Evolutionary conservation across 2,113 vertebrate species (phyloP), one percentile per base, ranked within the genome.

Genomic region (Oryzias celebensis): DNA sequence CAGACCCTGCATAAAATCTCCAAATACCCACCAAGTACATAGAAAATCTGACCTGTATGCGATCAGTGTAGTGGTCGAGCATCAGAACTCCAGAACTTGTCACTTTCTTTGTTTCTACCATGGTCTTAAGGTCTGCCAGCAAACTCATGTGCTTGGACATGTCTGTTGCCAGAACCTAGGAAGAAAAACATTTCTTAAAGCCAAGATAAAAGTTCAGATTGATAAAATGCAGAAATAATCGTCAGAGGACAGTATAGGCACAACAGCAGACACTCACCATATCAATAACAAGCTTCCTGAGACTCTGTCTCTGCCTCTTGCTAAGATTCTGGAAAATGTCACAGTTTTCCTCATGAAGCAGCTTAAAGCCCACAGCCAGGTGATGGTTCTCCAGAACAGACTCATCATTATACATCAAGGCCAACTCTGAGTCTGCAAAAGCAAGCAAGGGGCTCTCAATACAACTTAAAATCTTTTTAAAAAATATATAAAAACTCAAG

Each of bases 101-200:
- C 78, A 98, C 96, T 83, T 97, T 98, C 90, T 98, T 98, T 18
- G 96, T 97, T 88, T 97, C 96, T 70, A 98, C 96, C 96, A 98
- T 98, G 0, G 96, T 97, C 87, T 97, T 98, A 36, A 98, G 91
- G 82, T 97, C 95, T 12, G 95, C 96, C 84, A 98, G 82, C 73
- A 98, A 92, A 80, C 92, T 95, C 96, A 98, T 96, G 86, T 98
- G 96, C 87, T 98, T 98, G 56, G 96, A 96, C 96, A 98, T 98
- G 78, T 98, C 95, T 0, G 96, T 97, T 23, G 96, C 95, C 88
- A 97, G 91, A 73, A 98, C 96, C 96, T 97, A 78, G 36, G 22
- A 61, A 48, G 14, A 36, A 51, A 36, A 60, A 36, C 36, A 36
- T 36, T 12, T 36, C 10, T 8, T 16, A 4, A 23, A 14, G 52